Conservation (phyloP, 2,888 invertebrate genomes). For the Slavum lentiscoides region DNA sequence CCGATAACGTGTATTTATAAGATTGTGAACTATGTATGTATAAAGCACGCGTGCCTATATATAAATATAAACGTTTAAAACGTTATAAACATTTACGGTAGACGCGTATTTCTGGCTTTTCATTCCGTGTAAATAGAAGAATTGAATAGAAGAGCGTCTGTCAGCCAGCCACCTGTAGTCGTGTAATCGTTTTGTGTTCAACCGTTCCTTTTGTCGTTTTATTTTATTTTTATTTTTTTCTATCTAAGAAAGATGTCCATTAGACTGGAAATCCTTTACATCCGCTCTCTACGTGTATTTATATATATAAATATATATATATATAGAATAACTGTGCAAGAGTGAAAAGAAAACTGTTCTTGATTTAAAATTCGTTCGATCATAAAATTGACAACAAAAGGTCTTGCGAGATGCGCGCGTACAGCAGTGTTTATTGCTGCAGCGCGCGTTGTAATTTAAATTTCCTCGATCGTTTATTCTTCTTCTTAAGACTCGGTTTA, state of each 20-base stretch:
- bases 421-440: too few relatives aligned
- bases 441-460: too few relatives aligned
- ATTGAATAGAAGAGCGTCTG: constrained; percentile 14
- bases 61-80: too few relatives aligned
- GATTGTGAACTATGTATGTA: too few relatives aligned
- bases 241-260: constrained; percentile 17
- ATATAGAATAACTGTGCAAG: neutral
- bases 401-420: neutral
- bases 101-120: constrained; percentile 8
- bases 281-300: too few relatives aligned
- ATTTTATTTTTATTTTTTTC: neutral
- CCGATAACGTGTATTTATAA: too few relatives aligned
- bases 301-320: too few relatives aligned
- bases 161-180: constrained; percentile 34
- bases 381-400: constrained; percentile 31
- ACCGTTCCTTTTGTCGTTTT: constrained; percentile 17
- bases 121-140: constrained; percentile 32
- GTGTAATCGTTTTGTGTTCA: constrained; percentile 30
- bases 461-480: too few relatives aligned
- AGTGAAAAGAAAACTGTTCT: constrained; percentile 10
- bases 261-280: constrained; percentile 33
- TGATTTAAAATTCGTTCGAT: constrained; percentile 35
- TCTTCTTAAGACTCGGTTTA: too few relatives aligned
- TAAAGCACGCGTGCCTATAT: too few relatives aligned
- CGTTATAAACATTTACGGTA: neutral